A percentile compares a stretch with the other conserved stretches of the same genome.
These are phyloP conservation scores for Fregata magnificens DNA, from an alignment of 2,113 vertebrate species.

Conservation along the genomic window DNA sequence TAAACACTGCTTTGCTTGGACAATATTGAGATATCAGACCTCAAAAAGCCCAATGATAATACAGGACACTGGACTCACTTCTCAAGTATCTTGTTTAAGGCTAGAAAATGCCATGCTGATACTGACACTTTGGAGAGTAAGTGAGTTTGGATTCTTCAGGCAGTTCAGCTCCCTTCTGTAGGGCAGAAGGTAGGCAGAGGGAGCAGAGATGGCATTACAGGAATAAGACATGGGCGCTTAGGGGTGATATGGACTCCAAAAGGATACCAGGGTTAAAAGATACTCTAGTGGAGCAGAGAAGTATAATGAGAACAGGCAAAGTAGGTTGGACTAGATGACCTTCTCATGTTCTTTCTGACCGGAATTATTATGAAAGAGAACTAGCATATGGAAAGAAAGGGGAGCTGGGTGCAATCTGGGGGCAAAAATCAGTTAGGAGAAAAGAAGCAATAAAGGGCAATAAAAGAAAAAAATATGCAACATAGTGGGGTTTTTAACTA, in stretches of 20 bases:
- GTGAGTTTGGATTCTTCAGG: not conserved
- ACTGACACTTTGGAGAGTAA: not conserved
- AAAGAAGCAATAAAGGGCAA: not conserved
- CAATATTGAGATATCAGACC: not conserved
- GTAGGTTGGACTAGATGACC: not conserved
- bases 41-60: not conserved
- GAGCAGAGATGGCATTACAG: not conserved
- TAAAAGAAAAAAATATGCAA: not conserved
- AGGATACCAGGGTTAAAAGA: not conserved
- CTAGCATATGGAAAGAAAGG: not conserved
- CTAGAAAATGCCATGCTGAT: not conserved
- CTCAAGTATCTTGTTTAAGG: not conserved
- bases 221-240: not conserved
- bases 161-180: not conserved
- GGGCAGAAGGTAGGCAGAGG: not conserved
- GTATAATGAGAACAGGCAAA: not conserved
- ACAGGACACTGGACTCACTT: not conserved
- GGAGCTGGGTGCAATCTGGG: not conserved
- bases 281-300: not conserved
- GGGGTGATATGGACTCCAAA: not conserved
- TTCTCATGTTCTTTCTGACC: not conserved
- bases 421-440: not conserved
- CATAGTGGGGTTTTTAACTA: not conserved
- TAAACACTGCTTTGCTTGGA: not conserved
- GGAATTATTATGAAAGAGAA: not conserved